phyloP scores from a whole-genome alignment of 1,140 invertebrate genomes.

The Tetraneura akinire region DNA sequence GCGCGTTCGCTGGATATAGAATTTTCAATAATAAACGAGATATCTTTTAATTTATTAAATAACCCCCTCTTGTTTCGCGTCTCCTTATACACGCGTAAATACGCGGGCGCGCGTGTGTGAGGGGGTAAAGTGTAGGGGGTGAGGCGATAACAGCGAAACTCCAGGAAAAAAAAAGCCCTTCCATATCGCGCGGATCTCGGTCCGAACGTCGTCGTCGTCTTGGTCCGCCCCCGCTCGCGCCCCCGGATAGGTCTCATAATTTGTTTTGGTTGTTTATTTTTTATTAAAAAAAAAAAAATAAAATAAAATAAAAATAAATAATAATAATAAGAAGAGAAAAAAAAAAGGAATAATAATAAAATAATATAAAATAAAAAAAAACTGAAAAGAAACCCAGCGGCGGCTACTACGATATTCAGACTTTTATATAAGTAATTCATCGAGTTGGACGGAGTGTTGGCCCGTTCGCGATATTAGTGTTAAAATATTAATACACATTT shows the following conservation, averaged over 20 bases:
- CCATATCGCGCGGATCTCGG: not conserved
- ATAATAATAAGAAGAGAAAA: not conserved
- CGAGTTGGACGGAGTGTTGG: conserved; percentile 46
- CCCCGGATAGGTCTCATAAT: conserved; percentile 35
- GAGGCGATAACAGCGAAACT: conserved; percentile 41
- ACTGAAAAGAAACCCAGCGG: conserved; percentile 44
- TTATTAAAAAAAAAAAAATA: conserved; percentile 39
- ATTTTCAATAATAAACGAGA: conserved; percentile 53
- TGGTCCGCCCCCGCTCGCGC: not conserved
- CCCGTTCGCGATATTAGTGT: conserved; percentile 50
- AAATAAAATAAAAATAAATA: not conserved
- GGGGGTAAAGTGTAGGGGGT: not conserved
- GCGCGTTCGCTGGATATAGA: conserved; percentile 52
- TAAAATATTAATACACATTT: conserved; percentile 50
- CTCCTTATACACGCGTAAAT: not conserved
- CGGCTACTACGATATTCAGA: conserved; percentile 47
- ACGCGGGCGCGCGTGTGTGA: too few relatives aligned
- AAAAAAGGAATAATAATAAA: not conserved
- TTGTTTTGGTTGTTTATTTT: conserved; percentile 51
- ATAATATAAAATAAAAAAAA: not conserved
- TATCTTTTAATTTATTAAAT: conserved; percentile 54
- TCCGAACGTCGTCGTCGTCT: not conserved
- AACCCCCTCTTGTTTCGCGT: conserved; percentile 44
- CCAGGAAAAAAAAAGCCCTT: conserved; percentile 37
- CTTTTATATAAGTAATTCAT: conserved; percentile 47